Evolutionary conservation across 2,888 invertebrate species (phyloP), one percentile per base, ranked within the genome.

Genomic region (Dioctria rufipes): DNA sequence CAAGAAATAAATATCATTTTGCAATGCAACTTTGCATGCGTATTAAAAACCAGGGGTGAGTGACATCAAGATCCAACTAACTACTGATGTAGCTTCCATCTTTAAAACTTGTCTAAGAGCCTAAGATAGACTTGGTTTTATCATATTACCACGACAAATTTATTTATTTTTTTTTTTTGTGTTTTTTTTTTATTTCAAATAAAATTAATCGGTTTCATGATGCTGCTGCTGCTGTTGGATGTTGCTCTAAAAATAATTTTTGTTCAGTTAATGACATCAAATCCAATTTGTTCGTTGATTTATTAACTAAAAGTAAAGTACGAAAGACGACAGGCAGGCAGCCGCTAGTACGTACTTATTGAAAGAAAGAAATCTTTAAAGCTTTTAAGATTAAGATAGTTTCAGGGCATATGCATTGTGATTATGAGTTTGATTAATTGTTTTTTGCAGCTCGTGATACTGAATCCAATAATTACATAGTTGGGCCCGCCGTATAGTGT

Each of bases 351-450:
- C 25, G 25, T 25, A 25, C 25, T 25, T 25, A 25, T 25, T 25
- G 25, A 25, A 25, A 25, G 25, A 25, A 25, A 25, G 25, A 25
- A 25, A 25, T 25, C 25, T 25, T 25, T 25, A 25, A 25, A 25
- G 2, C 25, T 25, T 25, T 25, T 25, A 25, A 54, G 54, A 54
- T 54, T n/a, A 11, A 11, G 54, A 11, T 54, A 11, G 54, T 54
- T 54, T 3, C 54, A 54, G 54, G 54, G 54, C 54, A 25, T 25
- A 25, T 25, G 25, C 25, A 54, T 54, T 54, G 54, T 54, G 54
- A 54, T 54, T 54, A 54, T n/a, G 11, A n/a, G 54, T 54, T 54
- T 54, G 54, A 54, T 54, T 54, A 54, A 54, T 25, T 54, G 54
- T 54, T 54, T 25, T 25, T 54, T 11, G 54, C 54, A 11, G 54